A percentile compares a stretch with the other conserved stretches of the same genome.
These are phyloP conservation scores for Thaumetopoea pityocampa DNA, from an alignment of 1,140 invertebrate species.

Conservation along the genomic window DNA sequence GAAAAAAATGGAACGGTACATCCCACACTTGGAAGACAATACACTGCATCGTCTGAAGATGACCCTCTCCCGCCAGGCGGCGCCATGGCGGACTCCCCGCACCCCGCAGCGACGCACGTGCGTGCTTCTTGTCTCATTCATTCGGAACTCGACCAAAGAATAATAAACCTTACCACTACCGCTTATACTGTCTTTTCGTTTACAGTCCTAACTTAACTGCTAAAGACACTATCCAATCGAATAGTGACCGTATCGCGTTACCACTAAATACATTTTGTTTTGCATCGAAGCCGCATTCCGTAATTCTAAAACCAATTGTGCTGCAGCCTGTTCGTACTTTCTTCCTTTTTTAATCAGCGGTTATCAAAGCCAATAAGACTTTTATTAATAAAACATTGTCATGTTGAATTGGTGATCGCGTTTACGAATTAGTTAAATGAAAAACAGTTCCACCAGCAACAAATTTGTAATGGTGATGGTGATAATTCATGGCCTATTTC, in stretches of 20 bases:
- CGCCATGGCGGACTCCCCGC: constrained; percentile 35
- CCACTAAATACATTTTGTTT: constrained; percentile 52
- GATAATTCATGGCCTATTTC: too few species aligned
- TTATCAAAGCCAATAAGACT: constrained; percentile 52
- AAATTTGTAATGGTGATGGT: too few species aligned
- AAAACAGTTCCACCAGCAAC: too few species aligned
- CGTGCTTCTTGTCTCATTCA: constrained; percentile 51
- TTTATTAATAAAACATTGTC: constrained; percentile 42
- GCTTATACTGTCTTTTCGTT: constrained; percentile 36
- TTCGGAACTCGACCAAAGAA: constrained; percentile 35
- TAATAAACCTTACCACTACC: constrained; percentile 37
- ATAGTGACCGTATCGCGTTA: constrained; percentile 50
- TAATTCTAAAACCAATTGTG: constrained; percentile 46
- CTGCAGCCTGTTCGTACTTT: constrained; percentile 68
- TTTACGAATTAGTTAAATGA: too few species aligned
- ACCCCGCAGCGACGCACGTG: constrained; percentile 53
- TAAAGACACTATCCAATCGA: constrained; percentile 36
- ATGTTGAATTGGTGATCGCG: constrained; percentile 11
- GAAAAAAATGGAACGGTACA: constrained; percentile 52
- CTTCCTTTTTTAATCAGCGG: constrained; percentile 71
- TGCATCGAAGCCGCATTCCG: constrained; percentile 36
- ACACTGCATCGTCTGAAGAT: constrained; percentile 61
- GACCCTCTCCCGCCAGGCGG: constrained; percentile 64
- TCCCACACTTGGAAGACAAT: constrained; percentile 65
- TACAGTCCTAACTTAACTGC: constrained; percentile 10